phyloP scores from a whole-genome alignment of 1,140 invertebrate genomes.

The Lasaia peninsularis region DNA sequence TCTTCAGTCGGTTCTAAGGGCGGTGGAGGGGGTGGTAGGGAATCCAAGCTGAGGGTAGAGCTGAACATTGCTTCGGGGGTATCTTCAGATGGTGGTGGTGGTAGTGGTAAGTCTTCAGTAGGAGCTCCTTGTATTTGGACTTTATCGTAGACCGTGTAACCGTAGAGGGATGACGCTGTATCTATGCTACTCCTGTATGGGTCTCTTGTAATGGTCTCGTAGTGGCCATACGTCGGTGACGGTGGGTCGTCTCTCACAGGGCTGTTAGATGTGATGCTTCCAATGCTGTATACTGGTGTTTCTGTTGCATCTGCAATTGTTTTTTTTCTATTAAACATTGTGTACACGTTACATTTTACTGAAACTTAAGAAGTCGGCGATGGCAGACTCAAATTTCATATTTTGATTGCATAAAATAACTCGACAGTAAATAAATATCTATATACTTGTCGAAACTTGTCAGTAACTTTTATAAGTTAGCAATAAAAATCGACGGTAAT shows the following conservation, averaged over 20 bases:
- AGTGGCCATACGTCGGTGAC: constrained; percentile 39
- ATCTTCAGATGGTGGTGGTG: constrained; percentile 77
- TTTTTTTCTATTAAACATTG: too few species aligned
- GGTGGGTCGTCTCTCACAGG: constrained; percentile 28
- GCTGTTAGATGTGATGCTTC: constrained; percentile 26
- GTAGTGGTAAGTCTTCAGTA: constrained; percentile 71
- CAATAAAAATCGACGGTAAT: too few species aligned
- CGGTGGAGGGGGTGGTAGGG: constrained; percentile 86
- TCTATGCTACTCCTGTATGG: constrained; percentile 45
- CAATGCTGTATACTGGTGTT: constrained; percentile 37
- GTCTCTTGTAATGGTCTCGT: constrained; percentile 46
- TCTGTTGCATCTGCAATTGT: constrained; percentile 44
- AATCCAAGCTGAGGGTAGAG: constrained; percentile 86
- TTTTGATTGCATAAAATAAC: too few species aligned
- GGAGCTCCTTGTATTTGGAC: constrained; percentile 25
- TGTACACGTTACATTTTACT: too few species aligned
- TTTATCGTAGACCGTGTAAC: constrained; percentile 56
- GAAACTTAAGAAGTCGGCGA: too few species aligned
- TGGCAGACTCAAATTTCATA: too few species aligned
- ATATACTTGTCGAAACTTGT: too few species aligned
- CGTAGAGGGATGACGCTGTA: constrained; percentile 46
- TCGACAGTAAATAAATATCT: too few species aligned
- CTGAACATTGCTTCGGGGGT: constrained; percentile 79
- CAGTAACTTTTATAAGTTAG: too few species aligned
- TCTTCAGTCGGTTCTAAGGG: constrained; percentile 80